phyloP scores from a whole-genome alignment of 2,797 vertebrate species.

The Brachymystax lenok region DNA sequence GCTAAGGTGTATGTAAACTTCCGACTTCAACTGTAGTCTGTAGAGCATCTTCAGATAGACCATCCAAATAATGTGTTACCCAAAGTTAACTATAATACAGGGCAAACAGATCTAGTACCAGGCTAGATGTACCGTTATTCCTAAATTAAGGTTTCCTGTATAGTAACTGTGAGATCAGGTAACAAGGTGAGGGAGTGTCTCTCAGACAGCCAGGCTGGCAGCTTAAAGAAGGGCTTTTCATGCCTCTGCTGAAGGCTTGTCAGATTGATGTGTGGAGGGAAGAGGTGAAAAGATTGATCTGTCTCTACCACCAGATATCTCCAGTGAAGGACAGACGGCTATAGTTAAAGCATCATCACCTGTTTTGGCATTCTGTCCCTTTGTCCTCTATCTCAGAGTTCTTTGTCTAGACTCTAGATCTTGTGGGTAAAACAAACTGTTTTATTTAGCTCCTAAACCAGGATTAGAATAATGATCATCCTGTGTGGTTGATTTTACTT shows the following conservation, averaged over 20 bases:
- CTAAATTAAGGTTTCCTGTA: background rate
- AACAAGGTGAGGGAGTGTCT: background rate
- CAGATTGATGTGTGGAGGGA: background rate
- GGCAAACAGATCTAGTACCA: too few species aligned
- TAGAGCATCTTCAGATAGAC: too few species aligned
- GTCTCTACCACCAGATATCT: background rate
- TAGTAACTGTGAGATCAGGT: background rate
- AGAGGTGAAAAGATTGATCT: background rate
- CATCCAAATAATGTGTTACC: too few species aligned
- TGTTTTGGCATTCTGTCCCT: background rate
- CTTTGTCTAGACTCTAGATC: background rate
- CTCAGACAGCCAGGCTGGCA: slow-evolving; percentile 1
- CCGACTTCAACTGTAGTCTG: too few species aligned
- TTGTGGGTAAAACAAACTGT: background rate
- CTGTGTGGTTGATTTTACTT: background rate
- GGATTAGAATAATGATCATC: background rate
- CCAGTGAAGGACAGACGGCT: background rate
- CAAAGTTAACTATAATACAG: too few species aligned
- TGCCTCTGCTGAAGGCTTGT: background rate
- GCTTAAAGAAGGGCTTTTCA: background rate
- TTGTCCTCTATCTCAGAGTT: background rate
- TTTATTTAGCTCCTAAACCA: background rate
- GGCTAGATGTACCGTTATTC: background rate
- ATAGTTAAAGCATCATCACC: background rate
- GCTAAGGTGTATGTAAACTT: too few species aligned